These are phyloP conservation scores for Darwinula stevensoni DNA, from an alignment of 2,888 invertebrate species.

Conservation along the genomic window DNA sequence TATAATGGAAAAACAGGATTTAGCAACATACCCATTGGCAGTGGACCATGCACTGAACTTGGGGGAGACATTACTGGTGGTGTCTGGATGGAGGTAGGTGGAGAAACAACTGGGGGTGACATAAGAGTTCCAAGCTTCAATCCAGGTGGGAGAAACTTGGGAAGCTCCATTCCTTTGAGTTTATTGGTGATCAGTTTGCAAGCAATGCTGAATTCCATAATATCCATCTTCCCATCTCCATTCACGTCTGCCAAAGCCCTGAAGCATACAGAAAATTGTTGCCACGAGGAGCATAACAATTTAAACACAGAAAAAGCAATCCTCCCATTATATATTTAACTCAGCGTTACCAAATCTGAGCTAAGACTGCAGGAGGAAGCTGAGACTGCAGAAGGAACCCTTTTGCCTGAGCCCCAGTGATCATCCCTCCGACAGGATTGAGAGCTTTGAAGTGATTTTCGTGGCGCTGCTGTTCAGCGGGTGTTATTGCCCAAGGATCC, in stretches of 20 bases:
- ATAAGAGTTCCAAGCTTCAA: slow-evolving; percentile 14
- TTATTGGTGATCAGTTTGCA: slow-evolving; percentile 86
- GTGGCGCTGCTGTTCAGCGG: slow-evolving; percentile 59
- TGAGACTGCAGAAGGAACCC: slow-evolving; percentile 74
- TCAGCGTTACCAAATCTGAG: slow-evolving; percentile 60
- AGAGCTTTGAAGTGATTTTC: slow-evolving; percentile 68
- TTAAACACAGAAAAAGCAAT: slow-evolving; percentile 5
- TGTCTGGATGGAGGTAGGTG: no score
- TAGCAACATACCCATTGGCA: no score
- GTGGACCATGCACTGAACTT: no score
- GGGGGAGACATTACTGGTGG: no score
- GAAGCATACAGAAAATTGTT: slow-evolving; percentile 10
- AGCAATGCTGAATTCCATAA: slow-evolving; percentile 88
- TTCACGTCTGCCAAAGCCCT: slow-evolving; percentile 78
- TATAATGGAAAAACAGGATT: no score
- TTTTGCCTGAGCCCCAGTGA: slow-evolving; percentile 78
- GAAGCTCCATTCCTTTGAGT: slow-evolving; percentile 66
- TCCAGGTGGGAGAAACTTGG: slow-evolving; percentile 44
- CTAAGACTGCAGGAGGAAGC: slow-evolving; percentile 56
- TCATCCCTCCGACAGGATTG: slow-evolving; percentile 53
- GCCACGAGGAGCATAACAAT: not conserved
- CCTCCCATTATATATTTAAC: not conserved
- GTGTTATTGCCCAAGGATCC: slow-evolving; percentile 66
- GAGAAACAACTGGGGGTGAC: slow-evolving; percentile 14
- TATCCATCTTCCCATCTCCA: slow-evolving; percentile 82